phyloP scores from a whole-genome alignment of 2,888 invertebrate genomes.

The Parapristionchus giblindavisi region DNA sequence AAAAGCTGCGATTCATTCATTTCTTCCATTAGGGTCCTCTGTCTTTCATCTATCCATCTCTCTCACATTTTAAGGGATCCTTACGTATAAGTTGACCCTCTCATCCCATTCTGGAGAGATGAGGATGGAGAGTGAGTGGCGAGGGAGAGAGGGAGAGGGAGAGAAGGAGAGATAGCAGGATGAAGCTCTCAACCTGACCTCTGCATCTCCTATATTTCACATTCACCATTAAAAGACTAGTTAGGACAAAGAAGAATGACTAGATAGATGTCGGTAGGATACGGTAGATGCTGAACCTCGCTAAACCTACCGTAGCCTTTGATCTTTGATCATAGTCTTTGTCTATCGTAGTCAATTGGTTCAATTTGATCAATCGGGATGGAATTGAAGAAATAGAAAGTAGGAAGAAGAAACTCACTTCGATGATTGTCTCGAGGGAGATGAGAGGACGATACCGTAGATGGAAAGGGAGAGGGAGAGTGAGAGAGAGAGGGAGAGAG shows the following conservation, averaged over 20 bases:
- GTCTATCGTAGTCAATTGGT: too few relatives aligned
- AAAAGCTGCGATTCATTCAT: not conserved
- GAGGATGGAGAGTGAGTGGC: not conserved
- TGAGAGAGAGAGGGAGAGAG: not conserved
- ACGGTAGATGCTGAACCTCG: too few relatives aligned
- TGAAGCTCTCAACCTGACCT: not conserved
- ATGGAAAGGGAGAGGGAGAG: conserved; percentile 24
- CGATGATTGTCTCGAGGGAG: not conserved
- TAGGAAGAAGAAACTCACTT: not conserved
- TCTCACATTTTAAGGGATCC: too few relatives aligned
- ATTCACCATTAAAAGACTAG: too few relatives aligned
- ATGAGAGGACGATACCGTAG: not conserved
- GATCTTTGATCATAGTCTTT: too few relatives aligned
- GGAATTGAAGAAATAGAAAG: too few relatives aligned
- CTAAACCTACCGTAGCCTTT: too few relatives aligned
- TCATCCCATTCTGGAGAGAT: not conserved
- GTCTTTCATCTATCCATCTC: too few relatives aligned
- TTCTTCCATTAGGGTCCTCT: not conserved
- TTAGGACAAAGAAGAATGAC: too few relatives aligned
- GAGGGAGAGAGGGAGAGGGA: not conserved
- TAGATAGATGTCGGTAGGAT: too few relatives aligned
- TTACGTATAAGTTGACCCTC: not conserved
- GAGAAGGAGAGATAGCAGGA: not conserved
- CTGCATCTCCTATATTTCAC: too few relatives aligned
- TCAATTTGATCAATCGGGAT: too few relatives aligned